Base-by-base conservation (phyloP, 2,113 vertebrate genomes). In the Patagioenas fasciata region DNA sequence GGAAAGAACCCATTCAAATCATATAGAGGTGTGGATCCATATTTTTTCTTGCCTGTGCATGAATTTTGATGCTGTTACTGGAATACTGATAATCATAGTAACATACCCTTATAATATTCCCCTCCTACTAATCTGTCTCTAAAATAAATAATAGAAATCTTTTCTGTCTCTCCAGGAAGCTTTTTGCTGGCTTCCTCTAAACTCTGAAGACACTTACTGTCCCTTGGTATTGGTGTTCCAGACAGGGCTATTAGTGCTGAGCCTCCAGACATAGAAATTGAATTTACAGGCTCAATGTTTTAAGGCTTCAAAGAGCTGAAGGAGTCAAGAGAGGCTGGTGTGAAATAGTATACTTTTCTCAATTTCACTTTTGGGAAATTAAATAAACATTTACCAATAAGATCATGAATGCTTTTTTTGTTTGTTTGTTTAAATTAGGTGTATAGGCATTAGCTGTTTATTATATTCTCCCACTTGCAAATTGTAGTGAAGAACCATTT, bases 211-310 rank as follows among this genome's bases (percentile, higher is more conserved):
- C 34, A 61, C 31, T 60, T 65, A 44, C 13, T 53, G 28, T 85
- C 89, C 87, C 93, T 89, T 87, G 91, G 65, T 86, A 94, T 65
- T 91, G 48, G 34, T 94, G 91, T 92, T 93, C 77, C 96, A 94
- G 96, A 89, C 95, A 88, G 77, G 93, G 80, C 94, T 94, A 92
- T 96, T 95, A 95, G 44, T 44, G 65, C 77, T 81, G 64, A 88
- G 90, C 57, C 69, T 93, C 72, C 88, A 93, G 91, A 96, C 80
- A 51, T 5, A 92, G 73, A 84, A 96, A 93, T 87, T 92, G 53
- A 94, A 93, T 94, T 94, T 89, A 75, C 61, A 82, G 85, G 36
- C 93, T 94, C 9, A 1, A 61, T 84, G 31, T 84, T 80, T 58
- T 47, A 88, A 95, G 36, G 73, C 48, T 94, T 90, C 57, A 71